Base-by-base conservation (phyloP, 2,888 invertebrate genomes). In the Alloplasta piceator region DNA sequence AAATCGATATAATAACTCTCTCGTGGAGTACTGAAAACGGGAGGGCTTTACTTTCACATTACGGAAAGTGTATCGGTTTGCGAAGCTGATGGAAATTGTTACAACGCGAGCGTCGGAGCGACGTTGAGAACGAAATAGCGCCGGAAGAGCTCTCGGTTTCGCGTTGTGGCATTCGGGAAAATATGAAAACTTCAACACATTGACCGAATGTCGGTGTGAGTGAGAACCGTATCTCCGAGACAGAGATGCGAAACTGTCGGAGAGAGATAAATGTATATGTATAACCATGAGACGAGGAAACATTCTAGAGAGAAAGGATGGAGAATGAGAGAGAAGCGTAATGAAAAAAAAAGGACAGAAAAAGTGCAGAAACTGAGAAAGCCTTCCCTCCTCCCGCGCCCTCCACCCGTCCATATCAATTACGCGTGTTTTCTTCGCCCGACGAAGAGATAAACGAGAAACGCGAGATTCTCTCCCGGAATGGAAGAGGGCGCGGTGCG, bases 391-490 rank as follows among this genome's bases (percentile, higher is more conserved):
- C 3, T 26, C 26, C 26, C 26, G 1, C 26, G 26, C 26, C 26
- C 26, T 26, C 26, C 26, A 26, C 26, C 77, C 82, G 83, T 84
- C 85, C 79, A 74, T 86, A 88, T 88, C 86, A 86, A 88, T 88
- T 87, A 86, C 85, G 85, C 85, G 85, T 85, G 83, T 86, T 83
- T 80, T 85, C 83, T 80, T 84, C 82, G 77, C 75, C 61, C 70
- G 48, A 77, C 74, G 46, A 71, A 58, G 64, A 68, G 68, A 75
- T 55, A 60, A 52, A 67, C 61, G 71, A 56, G 68, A 55, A 75
- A 71, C 74, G 67, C 78, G 56, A 61, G 73, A 52, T 43, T 63
- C 16, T 43, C 58, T 66, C 56, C 14, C 38, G 10, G 52, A 52
- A 52, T 52, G 52, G 52, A 52, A 52, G 52, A 48, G 14, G 16